Base-by-base conservation (phyloP, 2,797 vertebrate genomes). In the Alosa sapidissima region DNA sequence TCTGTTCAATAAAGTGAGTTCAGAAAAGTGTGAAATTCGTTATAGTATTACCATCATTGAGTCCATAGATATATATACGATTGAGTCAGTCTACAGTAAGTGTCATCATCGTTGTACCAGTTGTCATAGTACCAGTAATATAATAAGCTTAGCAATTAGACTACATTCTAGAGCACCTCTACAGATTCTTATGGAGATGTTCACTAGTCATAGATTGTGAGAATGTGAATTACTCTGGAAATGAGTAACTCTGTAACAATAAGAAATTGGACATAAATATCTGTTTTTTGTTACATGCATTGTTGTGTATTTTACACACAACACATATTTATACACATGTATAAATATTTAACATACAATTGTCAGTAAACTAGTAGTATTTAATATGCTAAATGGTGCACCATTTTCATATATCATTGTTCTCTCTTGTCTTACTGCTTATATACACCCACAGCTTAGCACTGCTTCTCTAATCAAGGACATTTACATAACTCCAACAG, bases 401-500 rank as follows among this genome's bases (percentile, higher is more conserved):
- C 5, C 5, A 16, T 19, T 75, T 19, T 78, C 14, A 6, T 21
- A 14, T 45, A 41, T 62, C 55, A 58, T 58, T 28, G 60, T 19
- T 6, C 60, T 28, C 13, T 47, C 21, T 78, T 36, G 5, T 36
- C 6, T 3, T 78, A 45, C 14, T 21, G 16, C 24, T 36, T 78
- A 10, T 78, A 19, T 47, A 47, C 16, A 75, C 36, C 28, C 81
- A 81, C 33, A 24, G 36, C 54, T 68, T 75, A 28, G 19, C 36
- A 52, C 55, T 72, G 75, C 54, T 3, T 16, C 19, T 47, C 84
- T 83, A 84, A 81, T 62, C 47, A 62, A 81, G 78, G 58, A 58
- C 58, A 81, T 58, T 48, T 84, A 78, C 33, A 81, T 41, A 48
- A 49, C 54, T 21, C 81, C 54, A 47, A 8, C 6, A 82, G 16